Evolutionary conservation across 2,888 invertebrate species (phyloP).

Genomic region (Leucoma salicis): DNA sequence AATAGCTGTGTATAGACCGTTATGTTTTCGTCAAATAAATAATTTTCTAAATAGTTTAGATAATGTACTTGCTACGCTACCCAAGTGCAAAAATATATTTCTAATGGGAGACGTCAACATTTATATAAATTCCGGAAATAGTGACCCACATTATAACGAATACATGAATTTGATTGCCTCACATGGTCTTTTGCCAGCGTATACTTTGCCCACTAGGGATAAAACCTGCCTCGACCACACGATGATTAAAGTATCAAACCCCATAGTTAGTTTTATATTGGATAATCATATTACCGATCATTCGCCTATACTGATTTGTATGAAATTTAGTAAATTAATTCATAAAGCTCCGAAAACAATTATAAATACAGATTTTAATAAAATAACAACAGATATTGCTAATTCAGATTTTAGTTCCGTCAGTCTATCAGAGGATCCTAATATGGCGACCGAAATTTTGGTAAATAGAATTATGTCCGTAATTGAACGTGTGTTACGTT

Average conservation of each 20-base stretch:
- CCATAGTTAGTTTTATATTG: conserved; percentile 2
- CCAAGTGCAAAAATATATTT: conserved; percentile 15
- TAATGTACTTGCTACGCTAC: neutral
- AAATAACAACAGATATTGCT: too few relatives aligned
- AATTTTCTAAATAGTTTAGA: conserved; percentile 4
- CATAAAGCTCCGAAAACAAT: neutral
- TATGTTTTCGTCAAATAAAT: conserved; percentile 3
- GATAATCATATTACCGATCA: conserved; percentile 6
- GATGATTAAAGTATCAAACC: conserved; percentile 18
- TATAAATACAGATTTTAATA: too few relatives aligned
- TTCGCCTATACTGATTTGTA: neutral
- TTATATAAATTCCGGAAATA: neutral
- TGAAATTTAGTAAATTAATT: neutral
- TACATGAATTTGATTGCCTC: conserved; percentile 22
- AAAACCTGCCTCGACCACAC: conserved; percentile 23
- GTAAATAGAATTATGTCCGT: too few relatives aligned
- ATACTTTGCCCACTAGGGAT: conserved; percentile 14
- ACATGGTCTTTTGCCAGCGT: conserved; percentile 24
- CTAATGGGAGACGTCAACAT: conserved; percentile 27
- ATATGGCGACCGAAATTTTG: too few relatives aligned
- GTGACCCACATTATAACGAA: conserved; percentile 5
- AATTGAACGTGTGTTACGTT: too few relatives aligned
- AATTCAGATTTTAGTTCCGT: too few relatives aligned
- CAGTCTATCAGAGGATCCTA: too few relatives aligned
- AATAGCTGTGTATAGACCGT: conserved; percentile 12